Evolutionary conservation across 2,888 invertebrate species (phyloP), one percentile per base, ranked within the genome.

Genomic region (Dinocampus coccinellae): DNA sequence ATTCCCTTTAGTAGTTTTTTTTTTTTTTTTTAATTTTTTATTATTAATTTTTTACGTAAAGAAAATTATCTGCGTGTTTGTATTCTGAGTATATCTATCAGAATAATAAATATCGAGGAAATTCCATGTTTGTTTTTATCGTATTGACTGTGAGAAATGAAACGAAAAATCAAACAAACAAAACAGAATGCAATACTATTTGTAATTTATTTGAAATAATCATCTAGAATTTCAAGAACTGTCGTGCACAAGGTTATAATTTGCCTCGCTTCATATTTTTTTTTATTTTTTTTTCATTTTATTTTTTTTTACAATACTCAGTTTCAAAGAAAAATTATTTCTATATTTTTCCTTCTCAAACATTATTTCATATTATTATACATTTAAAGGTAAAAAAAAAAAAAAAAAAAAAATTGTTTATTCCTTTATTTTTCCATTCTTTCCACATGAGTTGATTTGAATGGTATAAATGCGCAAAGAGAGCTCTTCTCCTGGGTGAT

Each of bases 31-130:
- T n/a, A n/a, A n/a, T n/a, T n/a, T n/a, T n/a, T n/a, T n/a, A n/a
- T n/a, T n/a, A n/a, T n/a, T n/a, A n/a, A n/a, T n/a, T n/a, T n/a
- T n/a, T n/a, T n/a, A n/a, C n/a, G n/a, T n/a, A 63, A 16, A 34
- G 57, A 52, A 60, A 65, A 60, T 70, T 39, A 70, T 70, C 66
- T 61, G 4, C 61, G 53, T 70, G 39, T 66, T 55, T 58, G 47
- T 34, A 61, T 63, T 60, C 63, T 61, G 36, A 24, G 26, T n/a
- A 62, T 62, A 47, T 61, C 36, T 20, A 66, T 64, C 20, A 20
- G 11, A 53, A 53, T 34, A 34, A 53, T 65, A 53, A 47, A 52
- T 65, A 42, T 42, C 20, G 13, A 7, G 24, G 53, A 39, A 39
- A 26, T 24, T 39, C 34, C 29, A 42, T 68, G 34, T 68, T 42